Evolutionary conservation across 1,140 invertebrate species (phyloP), one percentile per base, ranked within the genome.

Genomic region (Chrysomallon squamiferum): DNA sequence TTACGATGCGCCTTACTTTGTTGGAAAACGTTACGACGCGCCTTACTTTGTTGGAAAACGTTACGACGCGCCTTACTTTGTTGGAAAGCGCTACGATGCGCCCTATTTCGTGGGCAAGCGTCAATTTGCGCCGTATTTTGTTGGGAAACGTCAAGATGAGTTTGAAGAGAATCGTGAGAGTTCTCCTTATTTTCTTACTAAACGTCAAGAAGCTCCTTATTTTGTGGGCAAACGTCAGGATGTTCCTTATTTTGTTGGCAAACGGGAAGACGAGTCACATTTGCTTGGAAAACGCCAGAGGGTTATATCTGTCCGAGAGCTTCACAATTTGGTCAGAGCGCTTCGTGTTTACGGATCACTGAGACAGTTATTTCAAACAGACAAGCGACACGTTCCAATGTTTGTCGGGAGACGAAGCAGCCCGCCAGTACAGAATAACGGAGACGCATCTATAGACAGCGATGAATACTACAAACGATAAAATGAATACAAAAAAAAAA

Each of bases 311-410:
- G 20, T 43, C 13, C 20, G 35, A 41, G 52, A 50, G 38, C 25
- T 63, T 27, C n/a, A 56, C 29, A 41, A 54, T 9, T 25, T 62
- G 32, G 5, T 60, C 35, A 35, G 49, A 3, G 54, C 60, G 3
- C 33, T 62, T 11, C 59, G 60, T 2, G 52, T 32, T 1, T 50
- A 59, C 18, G 57, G 60, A 32, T 59, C 66, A 11, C 35, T 50
- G 2, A 38, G 45, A 41, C 35, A 63, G n/a, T 43, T 68, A 45
- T 50, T 62, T 52, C 66, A 68, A 30, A 27, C 66, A 5, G 61
- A 68, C 54, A 68, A 68, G 29, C 66, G 66, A 62, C 56, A 57
- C 56, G 56, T 54, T 4, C 66, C 66, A 9, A 49, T 59, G 29
- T 68, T 68, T 47, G 56, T 68, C 5, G 66, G 66, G 29, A 38